Percentiles rank a stretch among this genome's conserved stretches.
Evolutionary conservation across 2,113 vertebrate genomes (phyloP).

Genomic region (Alosa alosa): DNA sequence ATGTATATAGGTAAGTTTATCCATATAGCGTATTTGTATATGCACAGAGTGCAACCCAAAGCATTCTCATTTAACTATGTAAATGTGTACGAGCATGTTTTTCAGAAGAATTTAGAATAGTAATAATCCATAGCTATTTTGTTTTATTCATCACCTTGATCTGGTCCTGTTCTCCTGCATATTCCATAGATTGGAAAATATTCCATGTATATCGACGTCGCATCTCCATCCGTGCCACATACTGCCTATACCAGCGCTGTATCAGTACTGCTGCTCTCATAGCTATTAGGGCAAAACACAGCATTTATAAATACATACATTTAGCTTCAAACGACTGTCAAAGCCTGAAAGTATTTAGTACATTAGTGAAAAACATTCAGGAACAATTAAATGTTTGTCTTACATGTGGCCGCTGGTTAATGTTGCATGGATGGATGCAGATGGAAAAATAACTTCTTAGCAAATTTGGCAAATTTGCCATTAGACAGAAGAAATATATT

Average conservation of each 20-base stretch:
- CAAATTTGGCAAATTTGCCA: neutral
- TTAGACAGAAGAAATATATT: too few species aligned
- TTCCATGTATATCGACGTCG: slow-evolving; percentile 88
- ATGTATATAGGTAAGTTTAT: neutral
- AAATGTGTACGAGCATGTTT: neutral
- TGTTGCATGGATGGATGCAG: neutral
- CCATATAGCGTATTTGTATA: too few species aligned
- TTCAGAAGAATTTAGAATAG: neutral
- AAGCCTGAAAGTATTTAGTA: neutral
- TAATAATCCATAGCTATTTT: slow-evolving; percentile 58
- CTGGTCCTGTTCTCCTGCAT: slow-evolving; percentile 90
- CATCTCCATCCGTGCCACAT: slow-evolving; percentile 83
- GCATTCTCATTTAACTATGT: neutral
- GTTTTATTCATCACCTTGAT: slow-evolving; percentile 74
- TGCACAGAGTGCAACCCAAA: too few species aligned
- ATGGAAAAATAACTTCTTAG: neutral
- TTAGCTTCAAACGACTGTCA: neutral
- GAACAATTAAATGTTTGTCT: slow-evolving; percentile 43
- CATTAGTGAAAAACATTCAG: neutral
- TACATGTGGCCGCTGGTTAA: slow-evolving; percentile 64
- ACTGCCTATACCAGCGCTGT: slow-evolving; percentile 88
- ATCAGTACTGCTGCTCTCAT: slow-evolving; percentile 85
- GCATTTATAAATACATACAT: neutral
- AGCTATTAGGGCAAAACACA: slow-evolving; percentile 64
- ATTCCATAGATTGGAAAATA: slow-evolving; percentile 95